Percentiles rank a stretch among this genome's conserved stretches.
phyloP scores from a whole-genome alignment of 2,797 vertebrate species.

The Euthynnus affinis region DNA sequence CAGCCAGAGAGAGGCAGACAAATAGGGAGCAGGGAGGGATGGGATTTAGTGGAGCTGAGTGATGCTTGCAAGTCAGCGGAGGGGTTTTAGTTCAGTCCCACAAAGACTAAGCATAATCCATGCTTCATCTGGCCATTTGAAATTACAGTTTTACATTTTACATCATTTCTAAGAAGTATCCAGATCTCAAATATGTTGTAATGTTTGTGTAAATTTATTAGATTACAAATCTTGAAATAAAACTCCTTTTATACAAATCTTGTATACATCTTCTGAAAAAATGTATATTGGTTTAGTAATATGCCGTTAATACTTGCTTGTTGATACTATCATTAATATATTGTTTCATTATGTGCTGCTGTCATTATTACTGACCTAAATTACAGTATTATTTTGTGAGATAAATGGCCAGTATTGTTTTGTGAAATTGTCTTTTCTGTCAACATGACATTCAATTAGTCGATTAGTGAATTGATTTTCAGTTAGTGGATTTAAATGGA shows the following conservation, averaged over 20 bases:
- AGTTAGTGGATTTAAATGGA: constrained; percentile 25
- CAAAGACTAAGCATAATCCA: constrained; percentile 22
- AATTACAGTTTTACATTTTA: too few species aligned
- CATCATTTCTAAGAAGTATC: neutral
- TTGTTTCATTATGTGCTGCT: constrained; percentile 4
- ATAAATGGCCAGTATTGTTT: constrained; percentile 14
- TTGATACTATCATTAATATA: constrained; percentile 4
- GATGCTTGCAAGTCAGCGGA: constrained; percentile 48
- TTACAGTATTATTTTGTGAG: neutral
- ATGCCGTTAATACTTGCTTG: neutral
- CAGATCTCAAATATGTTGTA: neutral
- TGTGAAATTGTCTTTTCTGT: constrained; percentile 15
- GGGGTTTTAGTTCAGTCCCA: constrained; percentile 32
- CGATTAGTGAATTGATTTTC: constrained; percentile 58
- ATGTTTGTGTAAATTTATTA: neutral
- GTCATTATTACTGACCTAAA: neutral
- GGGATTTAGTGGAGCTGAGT: constrained; percentile 25
- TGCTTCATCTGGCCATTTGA: constrained; percentile 21
- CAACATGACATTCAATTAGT: constrained; percentile 21
- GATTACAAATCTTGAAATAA: neutral
- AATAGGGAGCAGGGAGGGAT: constrained; percentile 49
- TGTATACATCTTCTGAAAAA: neutral
- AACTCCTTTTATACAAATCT: neutral
- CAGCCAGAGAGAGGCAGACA: constrained; percentile 53
- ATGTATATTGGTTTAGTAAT: too few species aligned